phyloP scores from a whole-genome alignment of 2,797 vertebrate species.

The Channallabes apus region DNA sequence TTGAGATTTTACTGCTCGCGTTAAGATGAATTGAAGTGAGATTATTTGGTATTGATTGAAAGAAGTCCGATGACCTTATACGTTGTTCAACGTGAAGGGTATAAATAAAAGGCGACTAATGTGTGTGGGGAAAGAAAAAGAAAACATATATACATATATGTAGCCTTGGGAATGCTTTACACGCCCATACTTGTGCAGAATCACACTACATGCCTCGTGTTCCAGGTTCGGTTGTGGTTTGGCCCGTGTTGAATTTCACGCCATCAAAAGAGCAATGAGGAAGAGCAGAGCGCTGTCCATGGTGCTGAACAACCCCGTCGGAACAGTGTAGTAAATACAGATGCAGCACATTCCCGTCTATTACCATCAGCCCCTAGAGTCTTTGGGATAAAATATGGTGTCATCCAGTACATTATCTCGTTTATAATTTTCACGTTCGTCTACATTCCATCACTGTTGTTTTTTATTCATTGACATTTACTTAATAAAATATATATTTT shows the following conservation, averaged over 20 bases:
- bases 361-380: not conserved
- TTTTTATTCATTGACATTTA: not conserved
- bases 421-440: not conserved
- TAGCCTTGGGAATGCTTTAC: not conserved
- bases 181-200: constrained; percentile 28
- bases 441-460: not conserved
- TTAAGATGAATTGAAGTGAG: not conserved
- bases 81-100: not conserved
- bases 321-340: constrained; percentile 53
- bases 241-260: constrained; percentile 43
- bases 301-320: constrained; percentile 70
- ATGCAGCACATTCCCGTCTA: constrained; percentile 47
- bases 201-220: constrained; percentile 19
- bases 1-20: not conserved
- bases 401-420: not conserved
- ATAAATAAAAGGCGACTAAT: not conserved
- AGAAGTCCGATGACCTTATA: constrained; percentile 7
- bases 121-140: not conserved
- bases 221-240: constrained; percentile 40
- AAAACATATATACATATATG: no score
- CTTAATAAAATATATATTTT: no score
- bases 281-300: constrained; percentile 64
- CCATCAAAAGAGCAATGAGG: constrained; percentile 11
- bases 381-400: not conserved
- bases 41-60: not conserved